A percentile compares a stretch with the other conserved stretches of the same genome.
Conservation (phyloP, 1,140 invertebrate genomes). For the Bombus picipes region DNA sequence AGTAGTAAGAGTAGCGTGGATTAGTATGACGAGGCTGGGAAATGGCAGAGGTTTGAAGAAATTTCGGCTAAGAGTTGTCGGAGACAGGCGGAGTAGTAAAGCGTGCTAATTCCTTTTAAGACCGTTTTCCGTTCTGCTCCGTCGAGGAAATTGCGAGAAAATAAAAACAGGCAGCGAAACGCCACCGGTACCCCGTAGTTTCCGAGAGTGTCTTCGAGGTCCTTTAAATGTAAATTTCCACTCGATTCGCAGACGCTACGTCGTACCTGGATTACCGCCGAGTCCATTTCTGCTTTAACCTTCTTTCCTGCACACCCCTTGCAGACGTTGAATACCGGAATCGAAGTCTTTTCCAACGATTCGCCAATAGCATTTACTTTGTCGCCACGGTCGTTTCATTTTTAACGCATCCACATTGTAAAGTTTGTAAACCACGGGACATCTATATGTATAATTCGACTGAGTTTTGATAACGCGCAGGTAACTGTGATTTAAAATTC, state of each 20-base stretch:
- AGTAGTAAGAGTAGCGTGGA: neutral
- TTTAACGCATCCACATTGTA: neutral
- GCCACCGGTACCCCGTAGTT: conserved; percentile 31
- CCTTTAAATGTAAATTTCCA: conserved; percentile 77
- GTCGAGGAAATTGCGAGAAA: conserved; percentile 78
- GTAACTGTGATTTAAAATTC: conserved; percentile 62
- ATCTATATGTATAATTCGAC: neutral
- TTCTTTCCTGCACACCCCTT: neutral
- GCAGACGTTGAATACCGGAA: neutral
- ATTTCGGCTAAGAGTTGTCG: conserved; percentile 42
- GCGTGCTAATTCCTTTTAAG: conserved; percentile 78
- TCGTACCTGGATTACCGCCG: conserved; percentile 55
- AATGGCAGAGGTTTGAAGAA: conserved; percentile 21
- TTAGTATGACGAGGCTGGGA: neutral
- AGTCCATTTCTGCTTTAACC: conserved; percentile 10
- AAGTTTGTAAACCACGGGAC: neutral
- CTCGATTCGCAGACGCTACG: conserved; percentile 62
- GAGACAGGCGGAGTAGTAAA: conserved; percentile 70
- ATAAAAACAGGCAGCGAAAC: conserved; percentile 75
- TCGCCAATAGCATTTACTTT: neutral
- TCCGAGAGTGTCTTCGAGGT: conserved; percentile 66
- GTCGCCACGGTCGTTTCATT: neutral
- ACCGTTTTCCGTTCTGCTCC: conserved; percentile 73
- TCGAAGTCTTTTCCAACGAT: conserved; percentile 18
- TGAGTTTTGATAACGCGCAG: neutral